These are phyloP conservation scores for Urocolius indicus DNA, from an alignment of 2,113 vertebrate genomes.

Conservation along the genomic window DNA sequence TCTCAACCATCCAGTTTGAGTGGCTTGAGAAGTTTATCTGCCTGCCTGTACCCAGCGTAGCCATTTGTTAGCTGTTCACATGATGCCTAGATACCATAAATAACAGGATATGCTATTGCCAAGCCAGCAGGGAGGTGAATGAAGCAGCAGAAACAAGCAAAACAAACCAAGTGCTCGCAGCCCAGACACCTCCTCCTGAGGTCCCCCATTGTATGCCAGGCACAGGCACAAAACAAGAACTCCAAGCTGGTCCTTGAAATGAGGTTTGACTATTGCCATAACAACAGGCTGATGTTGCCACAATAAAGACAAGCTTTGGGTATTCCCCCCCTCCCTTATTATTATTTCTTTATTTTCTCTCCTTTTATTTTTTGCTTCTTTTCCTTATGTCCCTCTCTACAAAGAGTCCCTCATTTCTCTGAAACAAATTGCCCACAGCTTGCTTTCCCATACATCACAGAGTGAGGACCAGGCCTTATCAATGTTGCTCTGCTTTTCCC, in stretches of 20 bases:
- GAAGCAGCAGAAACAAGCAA: not conserved
- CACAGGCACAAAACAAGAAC: not conserved
- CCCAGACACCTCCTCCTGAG: not conserved
- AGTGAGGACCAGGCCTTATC: slow-evolving; percentile 83
- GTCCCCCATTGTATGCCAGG: not conserved
- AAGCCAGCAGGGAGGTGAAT: not conserved
- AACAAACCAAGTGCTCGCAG: not conserved
- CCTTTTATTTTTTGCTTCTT: not conserved
- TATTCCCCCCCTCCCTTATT: not conserved
- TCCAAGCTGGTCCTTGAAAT: not conserved
- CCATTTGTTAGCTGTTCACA: not conserved
- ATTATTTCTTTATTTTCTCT: slow-evolving; percentile 39
- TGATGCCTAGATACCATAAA: fast-evolving
- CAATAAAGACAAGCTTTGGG: not conserved
- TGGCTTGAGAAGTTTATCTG: not conserved
- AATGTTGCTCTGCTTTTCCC: slow-evolving; percentile 84
- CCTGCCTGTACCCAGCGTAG: fast-evolving
- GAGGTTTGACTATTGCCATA: not conserved
- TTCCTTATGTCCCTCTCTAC: slow-evolving; percentile 49
- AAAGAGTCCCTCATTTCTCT: slow-evolving; percentile 87
- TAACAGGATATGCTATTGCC: not conserved
- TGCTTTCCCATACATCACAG: slow-evolving; percentile 92
- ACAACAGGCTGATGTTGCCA: not conserved
- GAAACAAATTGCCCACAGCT: slow-evolving; percentile 90
- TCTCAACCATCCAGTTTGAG: not conserved